Evolutionary conservation across 2,888 invertebrate genomes (phyloP), one percentile per base, ranked within the genome.

Genomic region (Rapana venosa): DNA sequence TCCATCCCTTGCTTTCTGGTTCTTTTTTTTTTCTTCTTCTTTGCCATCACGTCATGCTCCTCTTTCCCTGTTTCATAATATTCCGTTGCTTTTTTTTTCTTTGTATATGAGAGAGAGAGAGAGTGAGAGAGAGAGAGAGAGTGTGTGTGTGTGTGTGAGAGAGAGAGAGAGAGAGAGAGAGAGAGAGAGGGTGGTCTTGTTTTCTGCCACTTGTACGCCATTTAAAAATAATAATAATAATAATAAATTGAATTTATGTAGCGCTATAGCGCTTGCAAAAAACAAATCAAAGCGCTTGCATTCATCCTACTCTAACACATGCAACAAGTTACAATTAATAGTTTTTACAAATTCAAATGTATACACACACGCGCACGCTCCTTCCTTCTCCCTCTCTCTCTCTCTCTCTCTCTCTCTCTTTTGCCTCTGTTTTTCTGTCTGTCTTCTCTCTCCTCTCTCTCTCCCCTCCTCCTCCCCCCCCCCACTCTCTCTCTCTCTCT

Each of bases 401-500:
- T 22, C 30, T 17, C 6, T 77, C 32, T 6, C 36, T 6, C 22
- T 36, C 36, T 22, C 22, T 22, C 81, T 70, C 81, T 13, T 22
- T 26, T 36, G 15, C 81, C 20, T 36, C 6, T 15, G 6, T 36
- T 26, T 81, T 36, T 36, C 79, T 81, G 13, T 81, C 79, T 81
- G 36, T 81, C 36, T 20, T 32, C 30, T 32, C 30, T 32, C 30
- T 32, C 30, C 77, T 77, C 77, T 77, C 77, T 79, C 32, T 35
- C 32, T 32, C 32, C 4, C 32, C 32, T 26, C 4, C 32, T 32
- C 32, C 20, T 4, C 20, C 32, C 20, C 32, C 2, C 77, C 32
- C 77, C 32, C 77, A 32, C 77, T 77, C 32, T 77, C 79, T 79
- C 79, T 79, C 79, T 79, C 79, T 79, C 79, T 79, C 79, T 79